Evolutionary conservation across 2,888 invertebrate species (phyloP), one percentile per base, ranked within the genome.

Genomic region (Archips xylosteana): DNA sequence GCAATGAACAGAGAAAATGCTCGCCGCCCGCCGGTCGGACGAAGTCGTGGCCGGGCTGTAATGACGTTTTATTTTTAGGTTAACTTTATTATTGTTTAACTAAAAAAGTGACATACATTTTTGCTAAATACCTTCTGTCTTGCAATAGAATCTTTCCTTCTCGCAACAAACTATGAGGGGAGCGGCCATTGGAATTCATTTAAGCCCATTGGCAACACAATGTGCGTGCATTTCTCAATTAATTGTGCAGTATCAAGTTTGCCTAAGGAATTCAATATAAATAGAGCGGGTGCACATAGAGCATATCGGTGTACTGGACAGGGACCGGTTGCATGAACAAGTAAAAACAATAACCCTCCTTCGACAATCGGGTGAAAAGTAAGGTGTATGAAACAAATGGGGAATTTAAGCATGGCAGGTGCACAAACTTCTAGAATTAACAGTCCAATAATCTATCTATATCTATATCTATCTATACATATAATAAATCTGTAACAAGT

Each of bases 231-330:
- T 69, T 72, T 72, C 69, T 70, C 72, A 70, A 71, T 66, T 70
- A 70, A 69, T 57, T 12, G 36, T 39, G 12, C 70, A 45, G 45
- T 65, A 54, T 54, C 54, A 62, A n/a, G 67, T 65, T 68, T 69
- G 64, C 49, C 62, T 73, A 39, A 76, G 76, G 81, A 82, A 84
- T 83, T 80, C 77, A 79, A 78, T 76, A 79, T 79, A 81, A 80
- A 79, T 78, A 78, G 65, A 70, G 64, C 75, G 15, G 39, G 47
- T 49, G 2, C 54, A 54, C 54, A 9, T 54, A 54, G 54, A 54
- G 23, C 54, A n/a, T n/a, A 49, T 49, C 13, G n/a, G n/a, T 49
- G n/a, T 49, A n/a, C 13, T 57, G 63, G 47, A 39, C 47, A 64
- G 54, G 39, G 15, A 57, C 54, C 45, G 10, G 23, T 10, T 10